phyloP scores from a whole-genome alignment of 2,888 invertebrate genomes.

The Diaprepes abbreviatus region DNA sequence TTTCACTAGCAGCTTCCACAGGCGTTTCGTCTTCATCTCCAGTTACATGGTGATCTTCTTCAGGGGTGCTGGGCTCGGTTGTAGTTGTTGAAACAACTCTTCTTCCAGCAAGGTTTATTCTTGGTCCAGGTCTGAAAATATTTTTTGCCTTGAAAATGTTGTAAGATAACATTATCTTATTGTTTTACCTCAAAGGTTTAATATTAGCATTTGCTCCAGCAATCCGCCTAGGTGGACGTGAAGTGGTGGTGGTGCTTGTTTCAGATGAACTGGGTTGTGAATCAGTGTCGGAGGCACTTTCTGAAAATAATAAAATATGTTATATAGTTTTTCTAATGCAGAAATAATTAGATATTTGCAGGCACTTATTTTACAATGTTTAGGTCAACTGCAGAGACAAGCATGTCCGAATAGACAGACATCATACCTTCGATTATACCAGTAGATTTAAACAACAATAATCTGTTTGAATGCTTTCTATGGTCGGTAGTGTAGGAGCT shows the following conservation, averaged over 20 bases:
- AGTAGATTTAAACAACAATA: too few relatives aligned
- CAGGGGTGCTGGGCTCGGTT: slow-evolving; percentile 65
- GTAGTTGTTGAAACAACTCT: slow-evolving; percentile 69
- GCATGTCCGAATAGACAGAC: too few relatives aligned
- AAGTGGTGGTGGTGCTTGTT: slow-evolving; percentile 57
- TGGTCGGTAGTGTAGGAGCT: too few relatives aligned
- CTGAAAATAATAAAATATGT: slow-evolving; percentile 5
- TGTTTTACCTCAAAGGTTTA: slow-evolving; percentile 43
- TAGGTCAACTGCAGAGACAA: too few relatives aligned
- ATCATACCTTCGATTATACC: too few relatives aligned
- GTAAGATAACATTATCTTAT: too few relatives aligned
- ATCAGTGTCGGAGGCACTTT: slow-evolving; percentile 20
- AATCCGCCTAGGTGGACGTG: slow-evolving; percentile 63
- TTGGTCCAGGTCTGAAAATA: slow-evolving; percentile 74
- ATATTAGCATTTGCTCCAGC: slow-evolving; percentile 67
- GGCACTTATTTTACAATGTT: too few relatives aligned
- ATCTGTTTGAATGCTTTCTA: too few relatives aligned
- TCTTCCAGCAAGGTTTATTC: slow-evolving; percentile 73
- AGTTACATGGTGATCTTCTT: slow-evolving; percentile 58
- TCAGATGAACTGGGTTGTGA: slow-evolving; percentile 47
- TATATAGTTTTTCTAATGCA: too few relatives aligned
- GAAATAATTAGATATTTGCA: too few relatives aligned
- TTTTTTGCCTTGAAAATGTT: too few relatives aligned
- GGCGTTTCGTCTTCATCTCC: slow-evolving; percentile 63
- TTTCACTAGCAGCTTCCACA: slow-evolving; percentile 60